Evolutionary conservation across 2,797 vertebrate species (phyloP), one percentile per base, ranked within the genome.

Genomic region (Ispidina lecontei): DNA sequence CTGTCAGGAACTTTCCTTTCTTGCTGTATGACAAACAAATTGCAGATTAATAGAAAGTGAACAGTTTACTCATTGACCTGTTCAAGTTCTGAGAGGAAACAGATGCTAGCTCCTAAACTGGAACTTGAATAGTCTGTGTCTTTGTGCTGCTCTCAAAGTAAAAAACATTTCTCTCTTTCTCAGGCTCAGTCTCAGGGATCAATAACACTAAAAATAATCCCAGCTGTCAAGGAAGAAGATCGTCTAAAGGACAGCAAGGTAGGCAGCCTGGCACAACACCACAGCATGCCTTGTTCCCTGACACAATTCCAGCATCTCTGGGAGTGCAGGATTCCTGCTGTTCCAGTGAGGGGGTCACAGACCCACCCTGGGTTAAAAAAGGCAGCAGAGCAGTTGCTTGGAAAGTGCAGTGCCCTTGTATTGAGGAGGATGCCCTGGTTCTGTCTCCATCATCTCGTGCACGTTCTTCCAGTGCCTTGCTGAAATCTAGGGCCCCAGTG

Each of bases 101-200:
- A 73, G 52, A 37, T 5, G 12, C 43, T n/a, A 9, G 8, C 31
- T 70, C 26, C 59, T 68, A 22, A 73, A 51, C 29, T 73, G 81
- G 23, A 58, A 58, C 29, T 26, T 54, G 51, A 65, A 11, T 22
- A 58, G 31, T 69, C 72, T 89, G 12, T 63, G 14, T 71, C 78
- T 63, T 76, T 35, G 19, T 69, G 17, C 37, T 92, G 35, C 54
- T 44, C 64, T 71, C 68, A 31, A 54, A 76, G 33, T 86, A 19
- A 77, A 51, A 51, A 60, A 8, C 9, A 12, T 76, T 77, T 91
- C 7, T 89, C 2, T 96, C 84, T 87, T 58, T 58, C 64, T 55
- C 96, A 99, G 99, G 99, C 98, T 25, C 99, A 99, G 87, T 99
- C 99, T 73, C 99, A 99, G 94, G 99, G 99, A 62, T 99, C 99